phyloP scores from a whole-genome alignment of 2,113 vertebrate genomes.

The Oncorhynchus mykiss region DNA sequence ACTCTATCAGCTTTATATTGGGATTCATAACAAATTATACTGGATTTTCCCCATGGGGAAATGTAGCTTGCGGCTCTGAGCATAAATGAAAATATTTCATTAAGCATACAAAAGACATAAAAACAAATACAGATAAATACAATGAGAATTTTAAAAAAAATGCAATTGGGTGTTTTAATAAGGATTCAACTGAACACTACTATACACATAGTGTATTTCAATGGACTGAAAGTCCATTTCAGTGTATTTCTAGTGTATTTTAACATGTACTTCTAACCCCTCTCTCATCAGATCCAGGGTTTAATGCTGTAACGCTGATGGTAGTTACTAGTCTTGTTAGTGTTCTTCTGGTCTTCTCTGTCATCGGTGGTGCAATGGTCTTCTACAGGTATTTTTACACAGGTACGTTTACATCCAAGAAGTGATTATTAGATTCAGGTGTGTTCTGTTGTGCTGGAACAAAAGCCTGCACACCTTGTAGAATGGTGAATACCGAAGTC shows the following conservation, averaged over 20 bases:
- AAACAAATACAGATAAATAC: too few species aligned
- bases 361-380: conserved; percentile 29
- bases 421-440: too few species aligned
- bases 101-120: too few species aligned
- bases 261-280: not conserved
- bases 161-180: too few species aligned
- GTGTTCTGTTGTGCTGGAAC: not conserved
- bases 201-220: too few species aligned
- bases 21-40: not conserved
- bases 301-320: conserved; percentile 35
- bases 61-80: too few species aligned
- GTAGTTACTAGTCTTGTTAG: conserved; percentile 37
- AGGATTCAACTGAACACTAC: too few species aligned
- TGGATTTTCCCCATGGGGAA: not conserved
- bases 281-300: conserved; percentile 24
- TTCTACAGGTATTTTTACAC: conserved; percentile 33
- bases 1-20: not conserved
- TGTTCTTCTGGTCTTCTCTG: conserved; percentile 33
- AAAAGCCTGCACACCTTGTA: not conserved
- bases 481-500: too few species aligned
- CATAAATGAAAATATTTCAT: too few species aligned
- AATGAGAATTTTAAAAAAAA: too few species aligned
- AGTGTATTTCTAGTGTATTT: too few species aligned
- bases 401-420: conserved; percentile 27
- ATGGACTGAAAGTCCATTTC: too few species aligned